These are phyloP conservation scores for Petromus typicus DNA, from an alignment of 2,113 vertebrate species.

Conservation along the genomic window DNA sequence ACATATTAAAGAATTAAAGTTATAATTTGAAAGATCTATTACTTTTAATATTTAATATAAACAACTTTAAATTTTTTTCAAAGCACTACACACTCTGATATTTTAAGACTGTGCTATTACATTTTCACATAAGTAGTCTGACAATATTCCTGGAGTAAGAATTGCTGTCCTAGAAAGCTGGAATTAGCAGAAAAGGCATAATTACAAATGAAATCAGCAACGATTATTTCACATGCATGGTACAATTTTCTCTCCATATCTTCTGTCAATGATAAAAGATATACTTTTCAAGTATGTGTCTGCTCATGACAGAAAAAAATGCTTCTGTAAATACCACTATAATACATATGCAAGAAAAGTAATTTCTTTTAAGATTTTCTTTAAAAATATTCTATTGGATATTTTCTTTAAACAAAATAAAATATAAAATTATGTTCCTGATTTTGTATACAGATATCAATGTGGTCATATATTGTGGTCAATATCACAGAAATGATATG, in stretches of 20 bases:
- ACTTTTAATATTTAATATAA: neutral
- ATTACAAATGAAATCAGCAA: neutral
- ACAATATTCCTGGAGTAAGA: neutral
- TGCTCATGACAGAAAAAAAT: neutral
- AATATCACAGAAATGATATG: accelerated
- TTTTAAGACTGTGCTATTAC: neutral
- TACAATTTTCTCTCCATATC: neutral
- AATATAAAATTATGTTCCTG: neutral
- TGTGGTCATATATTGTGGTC: accelerated
- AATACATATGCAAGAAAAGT: neutral
- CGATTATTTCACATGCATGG: no score
- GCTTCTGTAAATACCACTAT: neutral
- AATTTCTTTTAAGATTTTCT: neutral
- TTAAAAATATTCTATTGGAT: neutral
- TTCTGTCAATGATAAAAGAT: neutral
- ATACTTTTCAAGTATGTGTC: neutral
- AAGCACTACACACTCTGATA: neutral
- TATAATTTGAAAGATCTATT: neutral
- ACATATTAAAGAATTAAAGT: neutral
- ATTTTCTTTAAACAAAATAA: neutral
- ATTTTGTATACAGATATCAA: neutral
- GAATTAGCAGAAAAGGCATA: neutral
- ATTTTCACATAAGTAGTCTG: neutral
- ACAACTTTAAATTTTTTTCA: neutral
- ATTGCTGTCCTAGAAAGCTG: neutral